A percentile compares a stretch with the other conserved stretches of the same genome.
phyloP scores from a whole-genome alignment of 2,797 vertebrate species.

The Tinamus major region DNA sequence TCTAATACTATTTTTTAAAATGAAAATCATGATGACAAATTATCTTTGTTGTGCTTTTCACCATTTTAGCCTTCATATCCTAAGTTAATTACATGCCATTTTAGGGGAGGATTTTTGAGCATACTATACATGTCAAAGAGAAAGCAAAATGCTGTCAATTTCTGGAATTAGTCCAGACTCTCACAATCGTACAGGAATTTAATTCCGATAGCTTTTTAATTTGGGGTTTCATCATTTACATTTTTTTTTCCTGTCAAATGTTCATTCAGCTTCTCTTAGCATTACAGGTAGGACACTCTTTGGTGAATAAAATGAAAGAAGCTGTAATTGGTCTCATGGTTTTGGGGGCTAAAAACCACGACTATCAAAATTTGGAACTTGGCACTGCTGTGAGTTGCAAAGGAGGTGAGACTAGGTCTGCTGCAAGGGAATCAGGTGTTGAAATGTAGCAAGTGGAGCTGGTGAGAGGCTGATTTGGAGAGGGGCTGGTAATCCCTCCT shows the following conservation, averaged over 20 bases:
- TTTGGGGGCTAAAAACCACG: background rate
- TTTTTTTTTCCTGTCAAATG: slow-evolving; percentile 49
- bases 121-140: background rate
- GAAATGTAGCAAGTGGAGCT: background rate
- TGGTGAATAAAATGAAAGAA: slow-evolving; percentile 32
- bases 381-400: background rate
- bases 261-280: background rate
- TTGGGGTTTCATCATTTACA: background rate
- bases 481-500: background rate
- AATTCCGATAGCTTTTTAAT: background rate
- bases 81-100: slow-evolving; percentile 54
- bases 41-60: slow-evolving; percentile 48
- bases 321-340: background rate
- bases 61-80: background rate
- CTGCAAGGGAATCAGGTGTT: background rate
- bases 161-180: slow-evolving; percentile 22
- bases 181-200: background rate
- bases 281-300: slow-evolving; percentile 5
- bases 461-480: background rate
- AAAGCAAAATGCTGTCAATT: slow-evolving; percentile 48
- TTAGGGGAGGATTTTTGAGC: slow-evolving; percentile 33
- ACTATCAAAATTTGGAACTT: slow-evolving; percentile 9
- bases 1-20: slow-evolving; percentile 53
- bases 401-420: background rate
- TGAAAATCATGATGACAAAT: slow-evolving; percentile 68